A percentile compares a stretch with the other conserved stretches of the same genome.
Evolutionary conservation across 2,888 invertebrate species (phyloP).

Genomic region (Oscheius myriophilus): DNA sequence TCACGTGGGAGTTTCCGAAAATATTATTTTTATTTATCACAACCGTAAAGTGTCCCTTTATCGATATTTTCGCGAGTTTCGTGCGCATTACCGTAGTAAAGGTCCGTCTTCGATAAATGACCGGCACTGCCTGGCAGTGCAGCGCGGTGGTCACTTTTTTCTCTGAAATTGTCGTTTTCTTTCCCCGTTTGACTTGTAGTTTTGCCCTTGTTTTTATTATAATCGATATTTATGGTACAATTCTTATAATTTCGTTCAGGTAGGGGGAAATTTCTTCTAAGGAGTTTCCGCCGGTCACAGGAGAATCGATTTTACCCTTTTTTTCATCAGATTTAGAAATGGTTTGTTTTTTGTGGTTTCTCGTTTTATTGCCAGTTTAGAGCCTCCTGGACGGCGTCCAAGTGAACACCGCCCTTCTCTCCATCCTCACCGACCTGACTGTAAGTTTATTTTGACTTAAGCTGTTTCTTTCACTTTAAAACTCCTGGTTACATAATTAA

Average conservation of each 20-base stretch:
- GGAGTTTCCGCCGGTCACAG: not conserved
- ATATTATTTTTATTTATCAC: no score
- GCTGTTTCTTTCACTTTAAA: not conserved
- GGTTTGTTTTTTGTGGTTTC: not conserved
- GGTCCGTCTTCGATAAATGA: conserved; percentile 1
- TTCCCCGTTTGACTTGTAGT: not conserved
- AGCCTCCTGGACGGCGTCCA: conserved; percentile 12
- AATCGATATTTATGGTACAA: not conserved
- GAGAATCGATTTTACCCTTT: no score
- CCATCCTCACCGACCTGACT: conserved; percentile 12
- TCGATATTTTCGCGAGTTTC: no score
- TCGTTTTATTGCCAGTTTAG: not conserved
- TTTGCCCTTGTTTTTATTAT: not conserved
- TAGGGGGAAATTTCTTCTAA: conserved; percentile 3
- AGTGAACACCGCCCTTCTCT: not conserved
- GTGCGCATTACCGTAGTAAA: no score
- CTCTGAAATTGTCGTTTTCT: no score
- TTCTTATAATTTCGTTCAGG: not conserved
- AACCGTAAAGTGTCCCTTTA: no score
- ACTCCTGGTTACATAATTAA: not conserved
- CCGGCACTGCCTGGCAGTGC: conserved; percentile 14
- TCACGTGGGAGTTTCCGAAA: no score
- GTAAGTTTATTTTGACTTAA: no score
- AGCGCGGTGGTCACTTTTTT: not conserved
- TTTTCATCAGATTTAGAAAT: not conserved